These are phyloP conservation scores for Nasonia oneida DNA, from an alignment of 2,888 invertebrate genomes.

Conservation along the genomic window DNA sequence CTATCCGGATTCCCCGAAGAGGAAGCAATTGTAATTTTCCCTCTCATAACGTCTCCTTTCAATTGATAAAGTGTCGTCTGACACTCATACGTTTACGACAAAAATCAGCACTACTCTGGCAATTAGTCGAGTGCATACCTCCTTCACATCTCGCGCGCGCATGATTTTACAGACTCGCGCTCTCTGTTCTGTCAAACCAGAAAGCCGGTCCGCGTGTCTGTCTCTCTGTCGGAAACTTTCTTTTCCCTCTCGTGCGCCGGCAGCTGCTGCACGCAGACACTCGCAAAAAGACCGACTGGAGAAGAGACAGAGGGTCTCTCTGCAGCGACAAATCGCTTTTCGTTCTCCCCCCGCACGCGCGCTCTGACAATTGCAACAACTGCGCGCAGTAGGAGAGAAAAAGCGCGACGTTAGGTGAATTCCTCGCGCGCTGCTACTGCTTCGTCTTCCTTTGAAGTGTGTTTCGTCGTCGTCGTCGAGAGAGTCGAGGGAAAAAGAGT, in stretches of 20 bases:
- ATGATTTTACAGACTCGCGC: not conserved
- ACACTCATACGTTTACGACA: not conserved
- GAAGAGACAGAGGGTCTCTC: not conserved
- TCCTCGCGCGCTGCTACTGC: not conserved
- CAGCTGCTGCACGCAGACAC: not conserved
- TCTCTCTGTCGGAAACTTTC: not conserved
- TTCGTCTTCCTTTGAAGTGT: not conserved
- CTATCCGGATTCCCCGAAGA: not conserved
- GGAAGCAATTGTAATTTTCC: not conserved
- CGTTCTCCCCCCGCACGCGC: conserved; percentile 15
- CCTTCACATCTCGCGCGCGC: not conserved
- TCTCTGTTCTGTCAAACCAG: not conserved
- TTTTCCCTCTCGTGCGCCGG: not conserved
- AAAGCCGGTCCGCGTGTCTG: not conserved
- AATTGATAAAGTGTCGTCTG: not conserved
- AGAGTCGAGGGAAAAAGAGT: not conserved
- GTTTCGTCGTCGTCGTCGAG: not conserved
- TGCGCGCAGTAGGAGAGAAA: not conserved
- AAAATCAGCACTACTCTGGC: not conserved
- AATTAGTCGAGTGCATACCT: conserved; percentile 3
- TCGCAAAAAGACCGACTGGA: conserved; percentile 7
- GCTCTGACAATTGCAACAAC: conserved; percentile 18
- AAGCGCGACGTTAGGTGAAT: conserved; percentile 6
- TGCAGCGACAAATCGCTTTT: conserved; percentile 29
- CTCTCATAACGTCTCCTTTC: not conserved